Evolutionary conservation across 2,113 vertebrate genomes (phyloP).

Genomic region (Spea bombifrons): DNA sequence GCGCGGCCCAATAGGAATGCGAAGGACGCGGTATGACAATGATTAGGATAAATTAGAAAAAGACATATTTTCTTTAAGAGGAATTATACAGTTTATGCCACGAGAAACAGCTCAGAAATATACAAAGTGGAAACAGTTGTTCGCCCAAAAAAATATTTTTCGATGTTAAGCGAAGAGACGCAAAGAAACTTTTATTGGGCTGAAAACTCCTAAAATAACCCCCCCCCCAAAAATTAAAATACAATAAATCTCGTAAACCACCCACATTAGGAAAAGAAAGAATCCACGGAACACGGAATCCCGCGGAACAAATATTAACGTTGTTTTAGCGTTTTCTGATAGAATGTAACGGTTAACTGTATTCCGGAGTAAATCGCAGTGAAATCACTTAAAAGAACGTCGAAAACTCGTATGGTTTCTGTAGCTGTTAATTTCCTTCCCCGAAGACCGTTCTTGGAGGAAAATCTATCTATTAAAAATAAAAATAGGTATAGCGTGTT

Average conservation of each 20-base stretch:
- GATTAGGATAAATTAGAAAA: too few species aligned
- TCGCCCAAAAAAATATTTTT: too few species aligned
- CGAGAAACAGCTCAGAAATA: too few species aligned
- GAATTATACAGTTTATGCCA: too few species aligned
- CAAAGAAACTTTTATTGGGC: too few species aligned
- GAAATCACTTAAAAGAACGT: not conserved
- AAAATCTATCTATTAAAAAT: not conserved
- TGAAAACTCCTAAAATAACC: not conserved
- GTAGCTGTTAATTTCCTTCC: conserved; percentile 9
- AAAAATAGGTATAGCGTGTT: not conserved
- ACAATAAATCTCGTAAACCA: not conserved
- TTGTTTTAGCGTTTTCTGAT: not conserved
- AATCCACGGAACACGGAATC: not conserved
- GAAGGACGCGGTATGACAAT: too few species aligned
- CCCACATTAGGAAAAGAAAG: not conserved
- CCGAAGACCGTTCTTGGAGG: conserved; percentile 12
- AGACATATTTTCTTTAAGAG: too few species aligned
- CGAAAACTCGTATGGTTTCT: not conserved
- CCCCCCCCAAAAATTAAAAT: not conserved
- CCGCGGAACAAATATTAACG: not conserved
- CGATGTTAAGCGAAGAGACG: too few species aligned
- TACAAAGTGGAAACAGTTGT: too few species aligned
- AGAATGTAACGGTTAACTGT: not conserved
- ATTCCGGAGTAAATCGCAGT: not conserved
- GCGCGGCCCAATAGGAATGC: too few species aligned